Evolutionary conservation across 2,888 invertebrate species (phyloP).

Genomic region (Torymus auratus): DNA sequence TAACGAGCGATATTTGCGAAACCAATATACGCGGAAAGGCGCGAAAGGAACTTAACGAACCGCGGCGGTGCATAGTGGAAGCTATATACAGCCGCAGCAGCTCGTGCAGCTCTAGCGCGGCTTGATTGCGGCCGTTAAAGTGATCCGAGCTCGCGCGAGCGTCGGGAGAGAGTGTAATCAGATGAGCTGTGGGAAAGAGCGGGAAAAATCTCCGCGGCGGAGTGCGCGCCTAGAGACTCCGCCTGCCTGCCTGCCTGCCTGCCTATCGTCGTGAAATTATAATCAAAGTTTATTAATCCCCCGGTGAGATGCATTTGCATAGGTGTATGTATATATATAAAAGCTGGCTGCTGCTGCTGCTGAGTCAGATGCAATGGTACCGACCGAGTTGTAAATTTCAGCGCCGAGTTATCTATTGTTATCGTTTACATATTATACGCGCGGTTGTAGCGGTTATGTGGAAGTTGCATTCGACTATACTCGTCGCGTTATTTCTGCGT

Average conservation of each 20-base stretch:
- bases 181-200: conserved; percentile 54
- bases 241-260: conserved; percentile 3
- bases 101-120: conserved; percentile 2
- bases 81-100: too few relatives aligned
- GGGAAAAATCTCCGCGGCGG: neutral
- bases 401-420: neutral
- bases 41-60: conserved; percentile 54
- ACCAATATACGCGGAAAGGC: conserved; percentile 48
- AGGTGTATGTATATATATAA: neutral
- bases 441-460: too few relatives aligned
- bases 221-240: neutral
- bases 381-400: conserved; percentile 29
- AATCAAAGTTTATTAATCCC: conserved; percentile 47
- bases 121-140: conserved; percentile 50
- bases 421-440: neutral
- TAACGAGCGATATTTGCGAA: conserved; percentile 56
- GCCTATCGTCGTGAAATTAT: conserved; percentile 38
- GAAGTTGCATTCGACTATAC: neutral
- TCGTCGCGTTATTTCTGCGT: neutral
- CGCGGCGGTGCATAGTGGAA: conserved; percentile 4
- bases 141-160: conserved; percentile 24
- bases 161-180: conserved; percentile 37
- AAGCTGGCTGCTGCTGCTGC: too few relatives aligned
- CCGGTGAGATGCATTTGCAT: conserved; percentile 17
- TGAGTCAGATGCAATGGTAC: conserved; percentile 18